These are phyloP conservation scores for Diadegma fenestrale DNA, from an alignment of 2,888 invertebrate species.

Conservation along the genomic window DNA sequence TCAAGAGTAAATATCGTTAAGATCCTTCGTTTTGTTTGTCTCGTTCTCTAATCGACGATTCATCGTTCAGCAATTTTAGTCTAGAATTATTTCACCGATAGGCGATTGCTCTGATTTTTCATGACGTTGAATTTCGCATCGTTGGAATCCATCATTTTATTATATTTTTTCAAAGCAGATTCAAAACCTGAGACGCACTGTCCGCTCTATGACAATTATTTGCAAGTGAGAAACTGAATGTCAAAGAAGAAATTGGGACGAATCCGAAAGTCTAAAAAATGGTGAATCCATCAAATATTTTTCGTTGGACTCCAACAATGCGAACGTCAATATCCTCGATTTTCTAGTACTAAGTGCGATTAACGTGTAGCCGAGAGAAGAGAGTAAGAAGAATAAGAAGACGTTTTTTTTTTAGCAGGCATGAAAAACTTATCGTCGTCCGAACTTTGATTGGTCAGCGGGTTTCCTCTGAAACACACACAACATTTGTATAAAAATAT, in stretches of 20 bases:
- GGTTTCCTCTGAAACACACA: constrained; percentile 60
- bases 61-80: constrained; percentile 18
- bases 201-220: too few species aligned
- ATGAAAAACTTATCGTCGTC: constrained; percentile 53
- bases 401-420: constrained; percentile 32
- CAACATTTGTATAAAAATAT: constrained; percentile 18
- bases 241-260: too few species aligned
- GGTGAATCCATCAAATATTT: too few species aligned
- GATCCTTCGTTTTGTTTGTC: constrained; percentile 13
- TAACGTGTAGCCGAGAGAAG: constrained; percentile 41
- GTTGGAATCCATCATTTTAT: too few species aligned
- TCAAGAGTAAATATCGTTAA: constrained; percentile 22
- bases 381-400: constrained; percentile 23
- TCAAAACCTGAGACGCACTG: too few species aligned
- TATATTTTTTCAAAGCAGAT: too few species aligned
- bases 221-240: too few species aligned
- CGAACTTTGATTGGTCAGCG: constrained; percentile 48
- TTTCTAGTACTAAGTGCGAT: constrained; percentile 56
- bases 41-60: background rate
- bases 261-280: too few species aligned
- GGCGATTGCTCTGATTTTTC: constrained; percentile 23
- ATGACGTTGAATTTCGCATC: too few species aligned
- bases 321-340: background rate
- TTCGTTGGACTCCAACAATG: too few species aligned
- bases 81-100: constrained; percentile 24